Base-by-base conservation (phyloP, 2,888 invertebrate genomes). In the Hydraecia micacea region DNA sequence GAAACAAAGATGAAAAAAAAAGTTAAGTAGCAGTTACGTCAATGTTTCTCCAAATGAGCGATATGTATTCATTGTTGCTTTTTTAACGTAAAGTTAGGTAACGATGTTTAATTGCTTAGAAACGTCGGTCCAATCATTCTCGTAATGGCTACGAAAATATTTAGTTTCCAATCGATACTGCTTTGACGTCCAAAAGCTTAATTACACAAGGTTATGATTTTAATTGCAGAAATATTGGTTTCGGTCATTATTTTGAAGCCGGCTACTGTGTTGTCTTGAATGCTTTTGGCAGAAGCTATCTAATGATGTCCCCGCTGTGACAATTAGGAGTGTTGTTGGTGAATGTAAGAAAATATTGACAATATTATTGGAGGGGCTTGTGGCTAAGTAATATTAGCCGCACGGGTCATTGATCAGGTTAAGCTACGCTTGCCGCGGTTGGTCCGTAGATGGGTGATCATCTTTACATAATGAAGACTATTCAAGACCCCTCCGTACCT, bases 151-250 rank as follows among this genome's bases (percentile, higher is more conserved):
- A 8, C n/a, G 21, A 52, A 79, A 73, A 75, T 80, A 75, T 80
- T 74, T 32, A 8, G 15, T 81, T 81, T 63, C 55, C 21, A 58
- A 58, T 42, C n/a, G 8, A 36, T 62, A 32, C n/a, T 15, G 18
- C 28, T 52, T 39, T 49, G 18, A 28, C 25, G 49, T 21, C n/a
- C 9, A 55, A 32, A 63, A 49, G 36, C 42, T 55, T 75, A 62
- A 80, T 58, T 55, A 15, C 5, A 81, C 55, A 69, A 49, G 55
- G 55, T 63, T 80, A 15, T 49, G 2, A 65, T 81, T 80, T 81
- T 80, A 81, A 81, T 75, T 75, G 67, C 67, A 75, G 75, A 62
- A 73, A 75, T 81, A 80, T 62, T 75, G 81, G n/a, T 81, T 80
- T 65, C 75, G 21, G 15, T 63, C 55, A 55, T 81, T 81, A 80